phyloP scores from a whole-genome alignment of 2,113 vertebrate species.

The Istiophorus platypterus region DNA sequence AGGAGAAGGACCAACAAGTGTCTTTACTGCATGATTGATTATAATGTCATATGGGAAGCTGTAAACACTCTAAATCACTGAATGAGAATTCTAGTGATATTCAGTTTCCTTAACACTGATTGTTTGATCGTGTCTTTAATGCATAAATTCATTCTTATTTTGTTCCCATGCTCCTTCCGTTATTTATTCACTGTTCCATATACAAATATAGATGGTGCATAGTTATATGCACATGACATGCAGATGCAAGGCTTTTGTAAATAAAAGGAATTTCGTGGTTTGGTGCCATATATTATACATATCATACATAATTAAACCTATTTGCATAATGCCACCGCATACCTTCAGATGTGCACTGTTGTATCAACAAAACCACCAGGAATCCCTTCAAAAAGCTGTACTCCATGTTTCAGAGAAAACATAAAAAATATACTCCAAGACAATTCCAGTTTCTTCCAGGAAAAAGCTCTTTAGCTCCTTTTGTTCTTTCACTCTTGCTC shows the following conservation, averaged over 20 bases:
- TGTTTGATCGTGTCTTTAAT: not conserved
- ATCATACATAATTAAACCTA: not conserved
- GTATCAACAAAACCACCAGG: conserved; percentile 72
- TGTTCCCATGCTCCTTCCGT: not conserved
- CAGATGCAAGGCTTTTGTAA: not conserved
- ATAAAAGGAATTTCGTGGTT: not conserved
- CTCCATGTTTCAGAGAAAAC: conserved; percentile 73
- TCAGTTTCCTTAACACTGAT: not conserved
- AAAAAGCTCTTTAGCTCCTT: conserved; percentile 37
- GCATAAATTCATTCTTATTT: not conserved
- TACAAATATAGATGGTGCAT: not conserved
- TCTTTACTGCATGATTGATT: not conserved
- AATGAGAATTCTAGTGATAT: not conserved
- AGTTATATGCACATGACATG: not conserved
- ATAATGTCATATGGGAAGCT: not conserved
- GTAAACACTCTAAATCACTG: not conserved
- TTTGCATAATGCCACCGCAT: conserved; percentile 46
- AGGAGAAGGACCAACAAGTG: not conserved
- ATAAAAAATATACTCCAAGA: conserved; percentile 41
- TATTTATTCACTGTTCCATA: conserved; percentile 9
- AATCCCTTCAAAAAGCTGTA: conserved; percentile 72
- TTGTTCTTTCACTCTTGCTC: conserved; percentile 11
- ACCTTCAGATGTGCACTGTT: conserved; percentile 79
- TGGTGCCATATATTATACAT: conserved; percentile 6
- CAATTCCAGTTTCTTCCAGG: conserved; percentile 39